Conservation (phyloP, 2,797 vertebrate genomes). For the Erithacus rubecula region DNA sequence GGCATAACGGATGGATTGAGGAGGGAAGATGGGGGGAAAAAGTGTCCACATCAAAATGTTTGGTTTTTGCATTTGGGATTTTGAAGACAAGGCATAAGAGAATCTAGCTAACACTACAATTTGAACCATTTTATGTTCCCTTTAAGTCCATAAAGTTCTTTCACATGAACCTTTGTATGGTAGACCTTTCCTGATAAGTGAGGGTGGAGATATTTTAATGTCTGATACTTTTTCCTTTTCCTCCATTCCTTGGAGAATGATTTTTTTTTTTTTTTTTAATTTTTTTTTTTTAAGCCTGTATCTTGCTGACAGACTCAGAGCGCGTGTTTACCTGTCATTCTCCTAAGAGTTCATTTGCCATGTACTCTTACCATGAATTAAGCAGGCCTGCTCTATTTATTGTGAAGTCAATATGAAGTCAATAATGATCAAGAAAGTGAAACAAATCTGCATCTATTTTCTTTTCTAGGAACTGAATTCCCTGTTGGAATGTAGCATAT, state of each 20-base stretch:
- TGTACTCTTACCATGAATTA: neutral
- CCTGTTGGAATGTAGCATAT: neutral
- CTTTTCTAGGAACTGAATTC: neutral
- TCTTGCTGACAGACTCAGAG: neutral
- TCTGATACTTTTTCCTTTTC: neutral
- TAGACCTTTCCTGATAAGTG: neutral
- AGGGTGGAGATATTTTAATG: neutral
- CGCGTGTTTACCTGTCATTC: neutral
- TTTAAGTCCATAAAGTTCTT: neutral
- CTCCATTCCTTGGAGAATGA: neutral
- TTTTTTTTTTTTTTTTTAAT: neutral
- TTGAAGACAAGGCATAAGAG: neutral
- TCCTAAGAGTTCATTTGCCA: neutral
- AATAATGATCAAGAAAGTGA: neutral
- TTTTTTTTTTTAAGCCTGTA: neutral
- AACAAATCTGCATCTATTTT: neutral
- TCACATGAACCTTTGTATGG: accelerated
- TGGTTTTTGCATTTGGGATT: neutral
- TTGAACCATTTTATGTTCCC: neutral
- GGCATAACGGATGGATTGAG: neutral
- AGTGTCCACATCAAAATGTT: neutral
- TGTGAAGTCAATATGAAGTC: neutral
- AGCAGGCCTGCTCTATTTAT: neutral
- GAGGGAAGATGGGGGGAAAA: neutral
- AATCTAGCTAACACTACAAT: neutral